A percentile compares a stretch with the other conserved stretches of the same genome.
These are phyloP conservation scores for Ochotona curzoniae DNA, from an alignment of 2,113 vertebrate species.

Conservation along the genomic window DNA sequence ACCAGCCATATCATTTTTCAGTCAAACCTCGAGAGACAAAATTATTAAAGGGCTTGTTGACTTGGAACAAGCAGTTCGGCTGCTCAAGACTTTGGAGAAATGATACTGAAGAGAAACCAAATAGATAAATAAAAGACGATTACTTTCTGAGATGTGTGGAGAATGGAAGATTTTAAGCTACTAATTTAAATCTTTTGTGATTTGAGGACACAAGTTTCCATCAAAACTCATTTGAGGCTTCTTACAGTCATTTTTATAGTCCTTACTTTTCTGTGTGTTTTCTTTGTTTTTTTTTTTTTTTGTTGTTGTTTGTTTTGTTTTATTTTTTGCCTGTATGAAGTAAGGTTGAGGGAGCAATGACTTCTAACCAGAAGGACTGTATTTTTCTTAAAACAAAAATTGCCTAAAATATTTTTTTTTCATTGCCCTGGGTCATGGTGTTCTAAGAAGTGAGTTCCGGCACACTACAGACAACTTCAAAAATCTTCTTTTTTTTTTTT, in stretches of 20 bases:
- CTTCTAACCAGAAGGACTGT: slow-evolving; percentile 46
- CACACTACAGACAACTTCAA: slow-evolving; percentile 27
- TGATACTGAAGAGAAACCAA: slow-evolving; percentile 1
- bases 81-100: slow-evolving; percentile 57
- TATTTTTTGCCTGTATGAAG: slow-evolving; percentile 60
- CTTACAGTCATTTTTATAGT: slow-evolving; percentile 35
- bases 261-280: slow-evolving; percentile 44
- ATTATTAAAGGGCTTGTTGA: slow-evolving; percentile 62
- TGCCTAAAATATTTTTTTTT: slow-evolving; percentile 71
- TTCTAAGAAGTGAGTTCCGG: slow-evolving; percentile 56
- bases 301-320: too few species aligned
- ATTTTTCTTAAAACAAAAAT: slow-evolving; percentile 65
- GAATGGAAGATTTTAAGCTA: slow-evolving; percentile 44
- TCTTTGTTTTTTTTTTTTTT: slow-evolving; percentile 60
- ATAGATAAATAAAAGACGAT: not conserved
- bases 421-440: slow-evolving; percentile 74
- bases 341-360: slow-evolving; percentile 11
- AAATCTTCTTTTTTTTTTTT: slow-evolving; percentile 42
- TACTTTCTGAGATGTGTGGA: slow-evolving; percentile 11
- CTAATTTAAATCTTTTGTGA: slow-evolving; percentile 46
- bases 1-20: not conserved
- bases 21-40: slow-evolving; percentile 34
- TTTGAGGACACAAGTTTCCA: slow-evolving; percentile 42
- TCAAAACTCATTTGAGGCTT: not conserved
- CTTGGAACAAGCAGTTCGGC: slow-evolving; percentile 66